Percentiles rank a stretch among this genome's conserved stretches.
phyloP scores from a whole-genome alignment of 2,113 vertebrate species.

The Anolis sagrei region DNA sequence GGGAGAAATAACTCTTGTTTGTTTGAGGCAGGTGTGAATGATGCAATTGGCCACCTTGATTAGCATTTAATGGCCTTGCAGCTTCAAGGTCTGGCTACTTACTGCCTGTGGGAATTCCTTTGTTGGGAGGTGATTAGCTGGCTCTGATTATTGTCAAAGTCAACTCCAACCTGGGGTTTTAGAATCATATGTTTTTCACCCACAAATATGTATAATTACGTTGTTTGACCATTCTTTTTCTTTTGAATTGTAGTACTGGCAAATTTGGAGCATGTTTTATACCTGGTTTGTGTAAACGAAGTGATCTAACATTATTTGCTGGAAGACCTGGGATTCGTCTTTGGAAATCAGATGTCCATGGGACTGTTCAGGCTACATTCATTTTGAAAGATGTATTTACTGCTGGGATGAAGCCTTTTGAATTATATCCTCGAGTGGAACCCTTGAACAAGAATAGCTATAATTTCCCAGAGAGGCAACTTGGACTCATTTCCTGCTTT shows the following conservation, averaged over 20 bases:
- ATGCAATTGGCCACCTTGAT: too few species aligned
- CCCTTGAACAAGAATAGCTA: constrained; percentile 72
- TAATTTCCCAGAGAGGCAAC: constrained; percentile 83
- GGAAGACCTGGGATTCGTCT: constrained; percentile 92
- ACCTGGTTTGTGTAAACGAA: constrained; percentile 94
- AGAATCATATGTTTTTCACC: not conserved
- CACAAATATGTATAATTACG: not conserved
- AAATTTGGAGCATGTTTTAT: constrained; percentile 95
- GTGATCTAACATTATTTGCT: constrained; percentile 89
- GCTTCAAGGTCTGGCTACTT: too few species aligned
- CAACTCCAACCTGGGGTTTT: not conserved
- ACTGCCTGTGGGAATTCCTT: too few species aligned
- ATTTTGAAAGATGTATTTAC: constrained; percentile 89
- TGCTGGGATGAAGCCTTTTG: constrained; percentile 84
- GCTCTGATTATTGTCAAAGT: too few species aligned
- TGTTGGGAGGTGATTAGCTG: too few species aligned
- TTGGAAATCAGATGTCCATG: constrained; percentile 89
- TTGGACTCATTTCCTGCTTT: constrained; percentile 91
- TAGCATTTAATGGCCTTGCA: too few species aligned
- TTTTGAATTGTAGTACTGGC: constrained; percentile 83
- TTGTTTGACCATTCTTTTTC: not conserved
- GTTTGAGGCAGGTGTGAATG: too few species aligned
- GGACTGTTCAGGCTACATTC: constrained; percentile 89
- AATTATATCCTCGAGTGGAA: constrained; percentile 87
- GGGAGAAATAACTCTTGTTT: too few species aligned